Percentiles rank a stretch among this genome's conserved stretches.
phyloP scores from a whole-genome alignment of 2,888 invertebrate genomes.

The Azorinus chamasolen region DNA sequence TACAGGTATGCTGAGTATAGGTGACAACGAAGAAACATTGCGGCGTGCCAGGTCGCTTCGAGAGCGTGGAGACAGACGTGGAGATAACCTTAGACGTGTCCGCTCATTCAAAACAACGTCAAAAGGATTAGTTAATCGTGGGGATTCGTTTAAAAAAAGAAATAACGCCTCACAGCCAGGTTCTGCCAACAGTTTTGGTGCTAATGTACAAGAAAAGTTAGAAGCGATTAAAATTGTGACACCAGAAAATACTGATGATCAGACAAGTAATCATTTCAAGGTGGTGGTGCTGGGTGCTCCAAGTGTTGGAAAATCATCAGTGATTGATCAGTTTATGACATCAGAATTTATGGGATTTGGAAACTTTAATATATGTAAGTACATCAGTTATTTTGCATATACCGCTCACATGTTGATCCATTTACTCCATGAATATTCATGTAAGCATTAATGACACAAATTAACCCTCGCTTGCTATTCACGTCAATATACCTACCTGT shows the following conservation, averaged over 20 bases:
- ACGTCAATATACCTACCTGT: no score
- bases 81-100: not conserved
- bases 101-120: not conserved
- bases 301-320: conserved; percentile 90
- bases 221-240: no score
- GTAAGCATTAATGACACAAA: no score
- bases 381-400: no score
- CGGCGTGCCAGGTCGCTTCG: conserved; percentile 12
- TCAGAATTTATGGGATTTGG: conserved; percentile 90
- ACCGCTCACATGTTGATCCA: no score
- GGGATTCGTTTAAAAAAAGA: conserved; percentile 93
- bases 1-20: no score
- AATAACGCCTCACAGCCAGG: no score
- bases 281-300: conserved; percentile 89
- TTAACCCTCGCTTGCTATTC: no score
- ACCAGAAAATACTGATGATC: no score
- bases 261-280: conserved; percentile 86
- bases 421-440: no score
- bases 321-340: conserved; percentile 91
- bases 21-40: not conserved
- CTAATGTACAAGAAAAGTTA: no score
- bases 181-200: no score
- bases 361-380: conserved; percentile 5
- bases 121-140: conserved; percentile 92
- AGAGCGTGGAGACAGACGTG: not conserved